phyloP scores from a whole-genome alignment of 1,140 invertebrate genomes.

The Notospermus geniculatus region DNA sequence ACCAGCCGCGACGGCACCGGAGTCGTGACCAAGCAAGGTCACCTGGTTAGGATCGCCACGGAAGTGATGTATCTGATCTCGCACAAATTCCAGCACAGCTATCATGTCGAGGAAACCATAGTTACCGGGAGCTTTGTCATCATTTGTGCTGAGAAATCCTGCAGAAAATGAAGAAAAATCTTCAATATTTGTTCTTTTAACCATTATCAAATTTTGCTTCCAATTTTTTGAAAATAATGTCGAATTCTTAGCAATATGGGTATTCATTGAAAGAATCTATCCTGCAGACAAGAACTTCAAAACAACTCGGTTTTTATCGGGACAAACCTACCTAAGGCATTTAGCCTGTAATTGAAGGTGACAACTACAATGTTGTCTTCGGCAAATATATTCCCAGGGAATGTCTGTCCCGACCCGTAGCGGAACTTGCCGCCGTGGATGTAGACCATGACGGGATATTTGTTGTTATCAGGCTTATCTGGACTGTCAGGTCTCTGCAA shows the following conservation, averaged over 20 bases:
- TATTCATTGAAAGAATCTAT: too few species aligned
- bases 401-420: slow-evolving; percentile 1
- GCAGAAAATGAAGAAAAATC: background rate
- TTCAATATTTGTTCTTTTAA: too few species aligned
- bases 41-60: background rate
- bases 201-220: too few species aligned
- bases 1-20: background rate
- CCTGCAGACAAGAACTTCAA: too few species aligned
- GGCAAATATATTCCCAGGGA: slow-evolving; percentile 1
- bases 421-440: slow-evolving; percentile 5
- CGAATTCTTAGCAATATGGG: too few species aligned
- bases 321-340: background rate
- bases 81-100: background rate
- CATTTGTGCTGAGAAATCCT: slow-evolving; percentile 6
- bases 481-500: background rate
- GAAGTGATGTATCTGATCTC: background rate
- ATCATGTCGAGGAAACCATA: slow-evolving; percentile 7
- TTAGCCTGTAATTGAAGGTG: background rate
- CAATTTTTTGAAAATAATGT: too few species aligned
- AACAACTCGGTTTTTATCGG: too few species aligned
- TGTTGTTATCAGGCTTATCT: background rate
- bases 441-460: slow-evolving; percentile 1
- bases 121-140: slow-evolving; percentile 1
- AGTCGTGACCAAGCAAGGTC: background rate
- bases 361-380: slow-evolving; percentile 7